A percentile compares a stretch with the other conserved stretches of the same genome.
Conservation (phyloP, 2,888 invertebrate species). For the Bembecia ichneumoniformis region DNA sequence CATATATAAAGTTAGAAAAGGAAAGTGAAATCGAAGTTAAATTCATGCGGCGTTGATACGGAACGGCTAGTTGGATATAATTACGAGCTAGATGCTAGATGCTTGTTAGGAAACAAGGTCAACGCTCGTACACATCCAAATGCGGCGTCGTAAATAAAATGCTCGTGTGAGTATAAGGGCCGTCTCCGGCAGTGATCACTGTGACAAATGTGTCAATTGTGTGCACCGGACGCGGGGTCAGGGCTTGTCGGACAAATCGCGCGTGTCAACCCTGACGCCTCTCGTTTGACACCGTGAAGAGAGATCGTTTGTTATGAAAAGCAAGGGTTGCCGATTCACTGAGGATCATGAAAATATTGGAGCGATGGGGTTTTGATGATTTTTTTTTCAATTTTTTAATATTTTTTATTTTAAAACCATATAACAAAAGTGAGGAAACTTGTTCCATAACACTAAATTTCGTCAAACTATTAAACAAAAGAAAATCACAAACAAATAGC, state of each 20-base stretch:
- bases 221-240: constrained; percentile 37
- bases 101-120: neutral
- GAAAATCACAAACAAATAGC: too few species aligned
- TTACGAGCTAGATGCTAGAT: neutral
- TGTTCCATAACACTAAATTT: too few species aligned
- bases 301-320: constrained; percentile 21
- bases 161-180: constrained; percentile 10
- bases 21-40: too few species aligned
- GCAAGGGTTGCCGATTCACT: constrained; percentile 5
- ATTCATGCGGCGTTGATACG: too few species aligned
- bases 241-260: constrained; percentile 35
- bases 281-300: constrained; percentile 22
- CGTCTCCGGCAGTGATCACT: constrained; percentile 22
- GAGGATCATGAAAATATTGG: neutral
- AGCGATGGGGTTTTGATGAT: too few species aligned
- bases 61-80: too few species aligned
- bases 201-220: constrained; percentile 60
- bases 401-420: too few species aligned
- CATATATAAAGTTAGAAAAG: too few species aligned
- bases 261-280: constrained; percentile 22
- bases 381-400: too few species aligned
- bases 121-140: neutral
- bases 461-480: too few species aligned
- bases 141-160: constrained; percentile 1
- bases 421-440: too few species aligned